Conservation (phyloP, 2,113 vertebrate species). For the Poeciliopsis prolifica region DNA sequence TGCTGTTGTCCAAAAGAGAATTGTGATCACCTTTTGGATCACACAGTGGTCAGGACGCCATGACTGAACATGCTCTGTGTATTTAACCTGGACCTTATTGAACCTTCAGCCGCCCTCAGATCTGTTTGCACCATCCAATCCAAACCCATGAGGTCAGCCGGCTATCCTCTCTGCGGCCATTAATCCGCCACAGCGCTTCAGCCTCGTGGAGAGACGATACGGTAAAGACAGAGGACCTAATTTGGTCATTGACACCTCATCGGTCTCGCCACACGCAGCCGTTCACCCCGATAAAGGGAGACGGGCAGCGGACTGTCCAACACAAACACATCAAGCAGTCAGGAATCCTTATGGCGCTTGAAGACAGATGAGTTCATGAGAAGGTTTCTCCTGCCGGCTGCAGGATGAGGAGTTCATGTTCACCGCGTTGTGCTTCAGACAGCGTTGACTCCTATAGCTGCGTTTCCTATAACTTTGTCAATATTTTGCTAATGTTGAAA, state of each 20-base stretch:
- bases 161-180: not conserved
- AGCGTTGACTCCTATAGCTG: no score
- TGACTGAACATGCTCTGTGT: not conserved
- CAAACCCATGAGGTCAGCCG: not conserved
- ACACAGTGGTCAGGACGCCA: no score
- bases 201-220: conserved; percentile 40
- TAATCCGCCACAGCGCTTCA: conserved; percentile 17
- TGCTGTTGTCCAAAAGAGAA: not conserved
- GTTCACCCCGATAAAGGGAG: conserved; percentile 20
- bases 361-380: not conserved
- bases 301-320: conserved; percentile 37
- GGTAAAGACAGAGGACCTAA: conserved; percentile 26
- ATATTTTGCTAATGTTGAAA: no score
- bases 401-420: conserved; percentile 58
- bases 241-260: conserved; percentile 63
- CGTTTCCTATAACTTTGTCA: no score
- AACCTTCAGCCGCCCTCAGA: not conserved
- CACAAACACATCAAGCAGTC: conserved; percentile 55
- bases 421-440: conserved; percentile 20
- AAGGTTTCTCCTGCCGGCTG: conserved; percentile 31
- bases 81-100: conserved; percentile 8
- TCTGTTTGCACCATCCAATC: not conserved
- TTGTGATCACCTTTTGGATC: no score
- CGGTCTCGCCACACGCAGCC: conserved; percentile 31
- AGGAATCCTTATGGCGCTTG: conserved; percentile 30